phyloP scores from a whole-genome alignment of 2,113 vertebrate genomes.

The Tragelaphus scriptus region DNA sequence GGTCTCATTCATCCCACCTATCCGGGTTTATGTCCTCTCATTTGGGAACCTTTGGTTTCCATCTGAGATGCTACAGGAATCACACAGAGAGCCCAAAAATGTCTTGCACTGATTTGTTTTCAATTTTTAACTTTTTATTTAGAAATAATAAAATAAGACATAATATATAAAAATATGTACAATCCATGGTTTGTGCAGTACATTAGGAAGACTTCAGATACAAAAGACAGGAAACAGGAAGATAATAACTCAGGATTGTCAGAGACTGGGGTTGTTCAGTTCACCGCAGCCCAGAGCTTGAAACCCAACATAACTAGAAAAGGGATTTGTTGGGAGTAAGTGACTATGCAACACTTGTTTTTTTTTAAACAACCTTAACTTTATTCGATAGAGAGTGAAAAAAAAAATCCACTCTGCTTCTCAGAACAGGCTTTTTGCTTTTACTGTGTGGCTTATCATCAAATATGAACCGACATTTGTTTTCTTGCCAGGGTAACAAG shows the following conservation, averaged over 20 bases:
- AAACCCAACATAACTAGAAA: slow-evolving; percentile 72
- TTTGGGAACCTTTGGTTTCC: background rate
- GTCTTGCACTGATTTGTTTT: slow-evolving; percentile 48
- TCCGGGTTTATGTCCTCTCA: background rate
- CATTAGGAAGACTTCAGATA: slow-evolving; percentile 94
- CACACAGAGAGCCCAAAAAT: background rate
- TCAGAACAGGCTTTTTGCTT: slow-evolving; percentile 74
- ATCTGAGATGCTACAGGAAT: background rate
- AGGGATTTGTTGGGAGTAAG: slow-evolving; percentile 59
- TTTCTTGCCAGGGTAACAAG: background rate
- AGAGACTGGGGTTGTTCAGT: slow-evolving; percentile 73
- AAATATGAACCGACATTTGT: background rate
- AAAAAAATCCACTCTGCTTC: slow-evolving; percentile 46
- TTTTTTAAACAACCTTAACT: slow-evolving; percentile 66
- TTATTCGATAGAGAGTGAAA: slow-evolving; percentile 64
- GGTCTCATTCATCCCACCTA: background rate
- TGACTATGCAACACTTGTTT: slow-evolving; percentile 70
- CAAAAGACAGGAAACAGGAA: slow-evolving; percentile 89
- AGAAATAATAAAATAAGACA: slow-evolving; percentile 98
- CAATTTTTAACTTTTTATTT: slow-evolving; percentile 88
- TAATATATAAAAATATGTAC: slow-evolving; percentile 99
- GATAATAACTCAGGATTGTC: slow-evolving; percentile 80
- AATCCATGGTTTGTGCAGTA: slow-evolving; percentile 97
- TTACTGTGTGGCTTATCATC: slow-evolving; percentile 43
- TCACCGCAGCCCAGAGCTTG: slow-evolving; percentile 71